Base-by-base conservation (phyloP, 2,113 vertebrate species). In the Lathamus discolor region DNA sequence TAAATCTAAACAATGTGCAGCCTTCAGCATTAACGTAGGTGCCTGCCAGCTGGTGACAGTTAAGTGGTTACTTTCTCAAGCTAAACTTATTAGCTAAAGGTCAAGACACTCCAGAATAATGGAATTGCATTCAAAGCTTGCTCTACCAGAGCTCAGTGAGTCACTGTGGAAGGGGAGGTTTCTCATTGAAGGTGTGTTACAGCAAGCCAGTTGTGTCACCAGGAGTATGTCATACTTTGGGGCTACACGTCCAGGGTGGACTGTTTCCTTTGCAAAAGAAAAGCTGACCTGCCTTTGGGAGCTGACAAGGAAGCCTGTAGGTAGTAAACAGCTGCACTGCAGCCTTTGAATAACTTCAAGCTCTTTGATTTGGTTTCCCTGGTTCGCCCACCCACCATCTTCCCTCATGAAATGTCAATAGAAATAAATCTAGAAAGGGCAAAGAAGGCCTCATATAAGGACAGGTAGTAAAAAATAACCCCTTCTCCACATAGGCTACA, bases 1-100 rank as follows among this genome's bases (percentile, higher is more conserved):
- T 68, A 85, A 97, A 96, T 82, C 68, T 74, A 92, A 97, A 96
- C 91, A 94, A 52, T 28, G 55, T 79, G 88, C 79, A 95, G 79
- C 91, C 90, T 75, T 89, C 70, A 96, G 91, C 85, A 80, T 44
- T 90, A 76, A 25, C 62, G 46, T 39, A 72, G 88, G 84, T 97
- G 88, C 76, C 92, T 96, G 81, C 92, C 97, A 97, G 87, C 92
- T 96, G 92, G 89, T 93, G 95, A 90, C 95, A 92, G 80, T 76
- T 37, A 66, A 93, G 68, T 73, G 46, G 75, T 93, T 86, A 70
- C 86, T 93, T 86, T 94, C 92, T 91, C 87, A 82, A 94, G 46
- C 79, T 91, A 48, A 95, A 96, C 78, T 82, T 76, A 76, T 8
- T 93, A 95, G 89, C 51, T 68, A 87, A 95, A 86, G 79, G 89